phyloP scores from a whole-genome alignment of 2,797 vertebrate genomes.

The Pempheris klunzingeri region DNA sequence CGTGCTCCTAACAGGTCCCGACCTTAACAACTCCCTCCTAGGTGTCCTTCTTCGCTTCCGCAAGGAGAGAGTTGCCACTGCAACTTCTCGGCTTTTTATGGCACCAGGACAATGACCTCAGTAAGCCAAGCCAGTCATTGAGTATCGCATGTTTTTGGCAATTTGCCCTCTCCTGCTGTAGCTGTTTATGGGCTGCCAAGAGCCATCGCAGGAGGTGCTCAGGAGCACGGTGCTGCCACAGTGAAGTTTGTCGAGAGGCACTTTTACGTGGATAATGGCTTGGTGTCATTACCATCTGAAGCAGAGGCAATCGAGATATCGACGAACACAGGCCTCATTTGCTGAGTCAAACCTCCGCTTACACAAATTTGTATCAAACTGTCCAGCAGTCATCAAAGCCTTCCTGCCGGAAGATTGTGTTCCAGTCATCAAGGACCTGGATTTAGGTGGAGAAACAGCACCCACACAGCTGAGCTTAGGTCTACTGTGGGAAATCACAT shows the following conservation, averaged over 20 bases:
- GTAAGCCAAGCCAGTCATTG: neutral
- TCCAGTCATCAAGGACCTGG: constrained; percentile 5
- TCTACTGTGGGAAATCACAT: neutral
- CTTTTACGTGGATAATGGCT: too few relatives aligned
- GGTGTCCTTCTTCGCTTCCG: constrained; percentile 11
- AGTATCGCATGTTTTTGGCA: constrained; percentile 3
- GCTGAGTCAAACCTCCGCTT: too few relatives aligned
- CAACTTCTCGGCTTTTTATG: constrained; percentile 14
- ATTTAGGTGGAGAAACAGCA: neutral
- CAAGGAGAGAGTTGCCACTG: constrained; percentile 14
- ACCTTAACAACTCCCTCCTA: constrained; percentile 27
- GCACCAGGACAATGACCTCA: constrained; percentile 3
- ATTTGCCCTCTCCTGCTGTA: constrained; percentile 34
- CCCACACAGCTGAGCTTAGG: constrained; percentile 2
- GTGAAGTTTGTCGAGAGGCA: too few relatives aligned
- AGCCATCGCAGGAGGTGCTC: neutral
- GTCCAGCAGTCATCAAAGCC: constrained; percentile 21
- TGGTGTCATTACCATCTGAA: too few relatives aligned
- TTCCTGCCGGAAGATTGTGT: constrained; percentile 19
- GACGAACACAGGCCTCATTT: too few relatives aligned
- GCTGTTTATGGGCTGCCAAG: constrained; percentile 31
- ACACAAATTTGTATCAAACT: too few relatives aligned
- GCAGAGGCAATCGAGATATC: too few relatives aligned
- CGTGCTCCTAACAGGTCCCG: constrained; percentile 20
- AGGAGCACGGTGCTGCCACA: too few relatives aligned